Percentiles rank a stretch among this genome's conserved stretches.
These are phyloP conservation scores for Tolmerus cingulatus DNA, from an alignment of 2,888 invertebrate genomes.

Conservation along the genomic window DNA sequence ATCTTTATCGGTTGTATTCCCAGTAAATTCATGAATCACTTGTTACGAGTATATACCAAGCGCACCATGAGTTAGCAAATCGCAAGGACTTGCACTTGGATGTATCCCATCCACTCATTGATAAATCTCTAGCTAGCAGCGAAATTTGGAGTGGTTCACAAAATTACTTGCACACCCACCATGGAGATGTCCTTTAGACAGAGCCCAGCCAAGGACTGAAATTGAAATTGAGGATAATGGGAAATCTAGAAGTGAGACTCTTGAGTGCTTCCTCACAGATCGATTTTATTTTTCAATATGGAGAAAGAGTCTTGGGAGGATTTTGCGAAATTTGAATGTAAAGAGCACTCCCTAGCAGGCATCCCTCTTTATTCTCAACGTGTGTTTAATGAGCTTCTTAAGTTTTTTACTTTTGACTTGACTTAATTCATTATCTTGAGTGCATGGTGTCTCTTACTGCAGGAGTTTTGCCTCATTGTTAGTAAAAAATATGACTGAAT, in stretches of 20 bases:
- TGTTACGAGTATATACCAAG: neutral
- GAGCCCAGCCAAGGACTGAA: neutral
- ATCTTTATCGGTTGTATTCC: neutral
- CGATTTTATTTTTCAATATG: neutral
- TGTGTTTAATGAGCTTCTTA: neutral
- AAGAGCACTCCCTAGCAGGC: neutral
- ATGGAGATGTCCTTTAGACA: neutral
- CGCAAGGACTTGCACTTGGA: neutral
- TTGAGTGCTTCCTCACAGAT: neutral
- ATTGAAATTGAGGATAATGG: constrained; percentile 23
- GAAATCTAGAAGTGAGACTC: neutral
- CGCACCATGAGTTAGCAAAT: neutral
- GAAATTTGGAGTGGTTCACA: neutral
- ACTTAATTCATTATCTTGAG: neutral
- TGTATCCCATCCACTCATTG: neutral
- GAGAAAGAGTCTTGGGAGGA: neutral
- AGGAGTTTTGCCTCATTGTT: neutral
- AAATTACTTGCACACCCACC: constrained; percentile 4
- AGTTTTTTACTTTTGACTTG: neutral
- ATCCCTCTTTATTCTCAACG: neutral
- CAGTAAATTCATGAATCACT: neutral
- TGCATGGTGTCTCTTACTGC: neutral
- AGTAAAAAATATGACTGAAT: neutral
- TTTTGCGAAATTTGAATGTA: neutral
- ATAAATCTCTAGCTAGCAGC: neutral